A percentile compares a stretch with the other conserved stretches of the same genome.
phyloP scores from a whole-genome alignment of 2,888 invertebrate species.

The Platycheirus albimanus region DNA sequence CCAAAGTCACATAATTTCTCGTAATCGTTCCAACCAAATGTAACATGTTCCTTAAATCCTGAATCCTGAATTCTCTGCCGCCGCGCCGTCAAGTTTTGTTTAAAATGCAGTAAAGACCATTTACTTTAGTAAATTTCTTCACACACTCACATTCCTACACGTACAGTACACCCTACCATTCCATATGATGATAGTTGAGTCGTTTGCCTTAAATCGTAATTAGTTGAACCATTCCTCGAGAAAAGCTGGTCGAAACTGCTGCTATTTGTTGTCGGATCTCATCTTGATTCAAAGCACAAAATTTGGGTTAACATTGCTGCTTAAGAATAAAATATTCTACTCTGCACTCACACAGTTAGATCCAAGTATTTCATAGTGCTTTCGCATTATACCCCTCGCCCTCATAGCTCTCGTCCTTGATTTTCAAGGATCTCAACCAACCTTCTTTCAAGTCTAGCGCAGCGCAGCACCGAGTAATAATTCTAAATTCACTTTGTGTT shows the following conservation, averaged over 20 bases:
- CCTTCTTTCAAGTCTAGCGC: conserved; percentile 24
- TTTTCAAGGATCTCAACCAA: conserved; percentile 44
- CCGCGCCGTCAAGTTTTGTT: conserved; percentile 29
- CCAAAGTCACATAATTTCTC: conserved; percentile 44
- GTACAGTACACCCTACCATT: background rate
- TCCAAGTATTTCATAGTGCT: background rate
- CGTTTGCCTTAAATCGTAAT: conserved; percentile 51
- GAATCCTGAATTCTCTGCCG: background rate
- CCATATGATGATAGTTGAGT: conserved; percentile 25
- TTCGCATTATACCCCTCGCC: background rate
- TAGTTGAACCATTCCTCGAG: conserved; percentile 41
- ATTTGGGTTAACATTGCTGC: conserved; percentile 58
- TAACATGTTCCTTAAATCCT: conserved; percentile 7
- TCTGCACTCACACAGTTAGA: background rate
- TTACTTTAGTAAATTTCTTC: conserved; percentile 48
- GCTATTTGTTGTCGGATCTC: conserved; percentile 13
- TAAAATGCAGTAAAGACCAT: conserved; percentile 50
- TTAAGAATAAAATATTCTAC: conserved; percentile 41
- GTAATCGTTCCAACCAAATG: conserved; percentile 42
- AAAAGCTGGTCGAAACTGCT: conserved; percentile 2
- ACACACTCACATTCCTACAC: background rate
- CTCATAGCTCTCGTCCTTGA: background rate
- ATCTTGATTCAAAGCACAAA: conserved; percentile 56
- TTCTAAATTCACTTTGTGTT: conserved; percentile 68
- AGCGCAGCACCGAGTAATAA: conserved; percentile 41